Conservation (phyloP, 2,888 invertebrate genomes). For the Malthinus seriepunctatus region DNA sequence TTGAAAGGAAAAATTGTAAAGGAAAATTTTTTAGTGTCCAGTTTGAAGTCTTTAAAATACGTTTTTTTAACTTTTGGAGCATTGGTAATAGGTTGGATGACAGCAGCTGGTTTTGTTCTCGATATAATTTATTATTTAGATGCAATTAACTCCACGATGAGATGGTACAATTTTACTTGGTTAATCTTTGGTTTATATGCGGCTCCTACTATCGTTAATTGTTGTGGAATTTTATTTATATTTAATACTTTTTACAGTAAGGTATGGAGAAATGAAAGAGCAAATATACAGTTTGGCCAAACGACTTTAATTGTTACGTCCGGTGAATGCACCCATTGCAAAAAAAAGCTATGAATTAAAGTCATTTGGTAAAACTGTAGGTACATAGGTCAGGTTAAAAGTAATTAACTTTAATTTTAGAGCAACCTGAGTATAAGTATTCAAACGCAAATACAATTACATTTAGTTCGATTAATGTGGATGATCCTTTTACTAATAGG, state of each 20-base stretch:
- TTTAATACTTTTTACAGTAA: constrained; percentile 36
- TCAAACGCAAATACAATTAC: constrained; percentile 32
- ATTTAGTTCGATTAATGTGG: constrained; percentile 33
- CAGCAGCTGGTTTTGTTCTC: constrained; percentile 43
- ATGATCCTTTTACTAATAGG: constrained; percentile 32
- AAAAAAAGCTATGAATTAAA: no score
- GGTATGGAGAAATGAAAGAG: no score
- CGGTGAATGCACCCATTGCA: no score
- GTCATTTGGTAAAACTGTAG: no score
- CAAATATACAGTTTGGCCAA: no score
- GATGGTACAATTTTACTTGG: constrained; percentile 63
- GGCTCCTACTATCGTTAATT: constrained; percentile 50
- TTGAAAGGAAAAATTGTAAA: constrained; percentile 31
- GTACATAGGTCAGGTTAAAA: no score
- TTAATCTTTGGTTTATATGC: constrained; percentile 57
- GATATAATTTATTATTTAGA: constrained; percentile 52
- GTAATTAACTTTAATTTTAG: constrained; percentile 10
- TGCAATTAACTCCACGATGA: constrained; percentile 55
- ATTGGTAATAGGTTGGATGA: constrained; percentile 40
- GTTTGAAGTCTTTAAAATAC: constrained; percentile 1
- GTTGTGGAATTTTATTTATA: constrained; percentile 45
- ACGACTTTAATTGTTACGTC: no score
- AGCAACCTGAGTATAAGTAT: constrained; percentile 11
- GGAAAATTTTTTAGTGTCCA: constrained; percentile 9
- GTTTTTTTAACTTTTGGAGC: constrained; percentile 16